Evolutionary conservation across 1,140 invertebrate species (phyloP).

Genomic region (Phocides pigmalion): DNA sequence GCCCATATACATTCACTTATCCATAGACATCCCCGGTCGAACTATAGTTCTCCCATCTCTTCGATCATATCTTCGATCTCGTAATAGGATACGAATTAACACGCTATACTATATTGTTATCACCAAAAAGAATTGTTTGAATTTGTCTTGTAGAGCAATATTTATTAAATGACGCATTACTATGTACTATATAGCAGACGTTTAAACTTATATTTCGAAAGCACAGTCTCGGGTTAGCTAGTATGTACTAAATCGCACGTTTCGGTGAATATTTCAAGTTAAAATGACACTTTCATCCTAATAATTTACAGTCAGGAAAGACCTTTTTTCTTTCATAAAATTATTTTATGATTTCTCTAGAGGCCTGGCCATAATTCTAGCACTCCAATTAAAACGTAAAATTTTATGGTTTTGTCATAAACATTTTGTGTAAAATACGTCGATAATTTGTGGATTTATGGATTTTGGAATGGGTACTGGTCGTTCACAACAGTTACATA

Average conservation of each 20-base stretch:
- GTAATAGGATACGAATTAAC: too few species aligned
- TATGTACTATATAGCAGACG: too few species aligned
- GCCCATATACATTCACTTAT: too few species aligned
- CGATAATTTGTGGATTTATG: neutral
- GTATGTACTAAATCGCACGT: neutral
- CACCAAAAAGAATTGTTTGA: too few species aligned
- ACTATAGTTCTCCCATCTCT: too few species aligned
- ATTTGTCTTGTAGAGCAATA: too few species aligned
- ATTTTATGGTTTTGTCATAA: slow-evolving; percentile 9
- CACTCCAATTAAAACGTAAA: slow-evolving; percentile 17
- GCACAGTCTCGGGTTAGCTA: too few species aligned
- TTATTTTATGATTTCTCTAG: slow-evolving; percentile 7
- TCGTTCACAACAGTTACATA: neutral
- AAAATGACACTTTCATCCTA: neutral
- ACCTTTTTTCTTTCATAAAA: neutral
- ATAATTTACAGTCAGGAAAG: neutral
- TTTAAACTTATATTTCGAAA: too few species aligned
- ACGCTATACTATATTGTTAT: too few species aligned
- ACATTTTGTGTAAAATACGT: slow-evolving; percentile 4
- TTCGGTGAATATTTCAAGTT: neutral
- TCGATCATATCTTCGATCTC: too few species aligned
- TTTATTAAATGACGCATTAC: too few species aligned
- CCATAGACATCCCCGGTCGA: too few species aligned
- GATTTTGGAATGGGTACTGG: neutral
- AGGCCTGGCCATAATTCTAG: slow-evolving; percentile 2